Percentiles rank a stretch among this genome's conserved stretches.
These are phyloP conservation scores for Anabas testudineus DNA, from an alignment of 2,797 vertebrate genomes.

Conservation along the genomic window DNA sequence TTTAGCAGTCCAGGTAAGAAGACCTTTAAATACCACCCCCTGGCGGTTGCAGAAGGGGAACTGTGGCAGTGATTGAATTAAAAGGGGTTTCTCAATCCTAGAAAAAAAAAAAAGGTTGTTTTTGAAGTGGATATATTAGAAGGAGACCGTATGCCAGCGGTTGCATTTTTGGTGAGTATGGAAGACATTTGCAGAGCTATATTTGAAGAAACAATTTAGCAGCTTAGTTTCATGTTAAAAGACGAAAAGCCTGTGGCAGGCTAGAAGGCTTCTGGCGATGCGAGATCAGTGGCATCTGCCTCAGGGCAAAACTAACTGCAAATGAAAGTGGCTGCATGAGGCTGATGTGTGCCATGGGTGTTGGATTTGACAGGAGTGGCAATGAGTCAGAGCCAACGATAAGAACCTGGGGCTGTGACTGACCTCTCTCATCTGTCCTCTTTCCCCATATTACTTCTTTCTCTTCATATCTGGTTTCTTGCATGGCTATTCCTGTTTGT, in stretches of 20 bases:
- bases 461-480: conserved; percentile 48
- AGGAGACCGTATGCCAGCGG: not conserved
- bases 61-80: not conserved
- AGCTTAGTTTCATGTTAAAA: not conserved
- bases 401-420: conserved; percentile 57
- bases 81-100: not conserved
- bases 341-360: conserved; percentile 47
- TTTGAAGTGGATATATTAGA: not conserved
- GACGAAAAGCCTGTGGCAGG: conserved; percentile 10
- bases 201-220: not conserved
- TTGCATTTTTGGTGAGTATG: conserved; percentile 3
- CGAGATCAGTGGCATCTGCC: conserved; percentile 31
- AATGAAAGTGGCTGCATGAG: conserved; percentile 31
- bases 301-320: conserved; percentile 14
- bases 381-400: conserved; percentile 70
- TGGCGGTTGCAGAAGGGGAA: conserved; percentile 51
- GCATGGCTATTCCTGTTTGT: conserved; percentile 51
- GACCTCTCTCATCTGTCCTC: conserved; percentile 59
- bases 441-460: conserved; percentile 6
- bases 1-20: conserved; percentile 18
- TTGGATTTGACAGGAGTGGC: conserved; percentile 61
- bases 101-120: not conserved
- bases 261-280: conserved; percentile 9
- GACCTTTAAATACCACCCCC: conserved; percentile 60
- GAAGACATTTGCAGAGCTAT: not conserved